Evolutionary conservation across 2,113 vertebrate species (phyloP).

Genomic region (Cinclus cinclus): DNA sequence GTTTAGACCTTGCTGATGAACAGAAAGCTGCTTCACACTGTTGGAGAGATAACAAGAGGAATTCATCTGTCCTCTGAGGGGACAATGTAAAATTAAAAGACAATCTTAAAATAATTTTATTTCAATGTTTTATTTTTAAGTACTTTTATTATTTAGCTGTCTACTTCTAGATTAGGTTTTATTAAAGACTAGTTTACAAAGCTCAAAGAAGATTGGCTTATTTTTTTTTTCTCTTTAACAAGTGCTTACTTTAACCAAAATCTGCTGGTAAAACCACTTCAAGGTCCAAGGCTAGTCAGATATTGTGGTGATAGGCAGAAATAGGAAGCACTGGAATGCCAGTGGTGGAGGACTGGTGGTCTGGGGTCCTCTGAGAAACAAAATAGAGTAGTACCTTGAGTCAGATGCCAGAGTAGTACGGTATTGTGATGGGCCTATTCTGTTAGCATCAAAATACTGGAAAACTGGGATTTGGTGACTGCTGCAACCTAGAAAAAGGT

Average conservation of each 20-base stretch:
- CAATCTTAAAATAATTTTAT: not conserved
- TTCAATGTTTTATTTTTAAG: not conserved
- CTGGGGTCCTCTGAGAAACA: not conserved
- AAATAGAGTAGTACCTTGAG: not conserved
- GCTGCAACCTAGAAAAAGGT: not conserved
- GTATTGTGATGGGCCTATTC: not conserved
- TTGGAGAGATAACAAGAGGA: not conserved
- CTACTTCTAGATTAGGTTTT: not conserved
- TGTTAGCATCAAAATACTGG: not conserved
- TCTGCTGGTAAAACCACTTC: not conserved
- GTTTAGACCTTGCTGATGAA: not conserved
- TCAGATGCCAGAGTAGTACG: not conserved
- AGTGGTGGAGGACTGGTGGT: rapidly evolving
- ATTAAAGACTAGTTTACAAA: not conserved
- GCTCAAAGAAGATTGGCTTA: not conserved
- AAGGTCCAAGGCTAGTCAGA: not conserved
- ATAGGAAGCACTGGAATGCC: not conserved
- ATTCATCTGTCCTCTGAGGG: not conserved
- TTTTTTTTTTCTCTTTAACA: not conserved
- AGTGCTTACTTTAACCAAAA: not conserved
- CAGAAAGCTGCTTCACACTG: not conserved
- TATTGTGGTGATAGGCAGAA: not conserved
- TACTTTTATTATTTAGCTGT: not conserved
- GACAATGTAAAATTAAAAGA: not conserved
- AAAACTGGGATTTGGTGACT: not conserved